Base-by-base conservation (phyloP, 2,888 invertebrate species). In the Sepiola atlantica region DNA sequence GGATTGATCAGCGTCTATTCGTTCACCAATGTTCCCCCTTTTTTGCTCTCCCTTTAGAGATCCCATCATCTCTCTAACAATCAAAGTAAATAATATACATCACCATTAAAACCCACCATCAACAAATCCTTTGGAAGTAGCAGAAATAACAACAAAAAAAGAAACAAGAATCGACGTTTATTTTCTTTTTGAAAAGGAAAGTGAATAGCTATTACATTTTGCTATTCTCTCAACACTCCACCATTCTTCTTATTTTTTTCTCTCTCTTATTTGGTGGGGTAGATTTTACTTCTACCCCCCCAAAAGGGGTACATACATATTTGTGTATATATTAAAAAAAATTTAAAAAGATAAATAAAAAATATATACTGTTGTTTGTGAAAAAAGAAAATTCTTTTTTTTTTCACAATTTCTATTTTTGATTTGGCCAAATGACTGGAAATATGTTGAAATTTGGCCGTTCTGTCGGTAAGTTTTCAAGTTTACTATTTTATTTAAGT, bases 381-480 rank as follows among this genome's bases (percentile, higher is more conserved):
- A n/a, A 77, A n/a, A 32, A n/a, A n/a, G 2, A n/a, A 12, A n/a
- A n/a, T 77, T 77, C n/a, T n/a, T n/a, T n/a, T n/a, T n/a, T n/a
- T n/a, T n/a, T n/a, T 77, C n/a, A 77, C 32, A 77, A 32, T 77
- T 77, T 14, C 77, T 77, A n/a, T 77, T 77, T 14, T 18, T 77
- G 32, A 77, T 28, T 24, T n/a, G 32, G n/a, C 77, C 77, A n/a
- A 77, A 77, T 77, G 77, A 77, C 77, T 21, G 77, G 77, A 77
- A 77, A 77, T 77, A 77, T 77, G 77, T 77, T 77, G 77, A 77
- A 77, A 77, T 77, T 77, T 77, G 77, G n/a, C n/a, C 77, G 77
- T 77, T 77, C 77, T 32, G 77, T 77, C 16, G 77, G 77, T 77
- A n/a, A 77, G 77, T 77, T 14, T 12, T 32, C 16, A n/a, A 77